Percentiles rank a stretch among this genome's conserved stretches.
Evolutionary conservation across 2,797 vertebrate species (phyloP).

Genomic region (Coracias cyanogaster): DNA sequence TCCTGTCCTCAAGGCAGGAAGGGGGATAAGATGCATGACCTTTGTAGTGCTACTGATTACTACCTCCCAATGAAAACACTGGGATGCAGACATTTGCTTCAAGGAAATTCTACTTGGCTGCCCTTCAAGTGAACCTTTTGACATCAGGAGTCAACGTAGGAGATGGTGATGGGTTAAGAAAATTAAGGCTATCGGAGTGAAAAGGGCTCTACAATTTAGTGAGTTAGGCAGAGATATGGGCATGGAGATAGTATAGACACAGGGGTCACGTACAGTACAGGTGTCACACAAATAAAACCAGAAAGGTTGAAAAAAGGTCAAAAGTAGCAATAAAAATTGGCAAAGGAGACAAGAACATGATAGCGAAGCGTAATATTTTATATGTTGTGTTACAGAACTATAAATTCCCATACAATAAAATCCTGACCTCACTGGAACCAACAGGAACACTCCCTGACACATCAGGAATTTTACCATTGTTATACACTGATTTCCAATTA

Average conservation of each 20-base stretch:
- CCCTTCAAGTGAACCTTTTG: constrained; percentile 62
- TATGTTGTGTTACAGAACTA: constrained; percentile 2
- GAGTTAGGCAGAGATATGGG: constrained; percentile 24
- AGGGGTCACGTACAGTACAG: constrained; percentile 56
- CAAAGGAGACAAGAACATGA: constrained; percentile 59
- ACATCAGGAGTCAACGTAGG: constrained; percentile 2
- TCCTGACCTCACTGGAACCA: constrained; percentile 15
- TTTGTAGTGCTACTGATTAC: constrained; percentile 39
- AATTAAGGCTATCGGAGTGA: constrained; percentile 23
- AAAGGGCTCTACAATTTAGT: constrained; percentile 48
- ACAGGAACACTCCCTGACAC: neutral
- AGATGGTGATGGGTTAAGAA: neutral
- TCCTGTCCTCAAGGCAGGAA: constrained; percentile 45
- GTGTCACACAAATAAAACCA: constrained; percentile 61
- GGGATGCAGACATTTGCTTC: constrained; percentile 46
- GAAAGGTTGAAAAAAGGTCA: constrained; percentile 55
- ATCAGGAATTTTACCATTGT: neutral
- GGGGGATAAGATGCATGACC: constrained; percentile 32
- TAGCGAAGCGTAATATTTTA: constrained; percentile 31
- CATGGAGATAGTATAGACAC: constrained; percentile 9
- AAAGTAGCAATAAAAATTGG: constrained; percentile 53
- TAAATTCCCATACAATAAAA: constrained; percentile 41
- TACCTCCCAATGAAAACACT: neutral
- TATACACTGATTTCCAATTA: neutral
- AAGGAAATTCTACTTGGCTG: constrained; percentile 50